Percentiles rank a stretch among this genome's conserved stretches.
These are phyloP conservation scores for Cremastinae sp. DNA, from an alignment of 2,888 invertebrate species.

Conservation along the genomic window DNA sequence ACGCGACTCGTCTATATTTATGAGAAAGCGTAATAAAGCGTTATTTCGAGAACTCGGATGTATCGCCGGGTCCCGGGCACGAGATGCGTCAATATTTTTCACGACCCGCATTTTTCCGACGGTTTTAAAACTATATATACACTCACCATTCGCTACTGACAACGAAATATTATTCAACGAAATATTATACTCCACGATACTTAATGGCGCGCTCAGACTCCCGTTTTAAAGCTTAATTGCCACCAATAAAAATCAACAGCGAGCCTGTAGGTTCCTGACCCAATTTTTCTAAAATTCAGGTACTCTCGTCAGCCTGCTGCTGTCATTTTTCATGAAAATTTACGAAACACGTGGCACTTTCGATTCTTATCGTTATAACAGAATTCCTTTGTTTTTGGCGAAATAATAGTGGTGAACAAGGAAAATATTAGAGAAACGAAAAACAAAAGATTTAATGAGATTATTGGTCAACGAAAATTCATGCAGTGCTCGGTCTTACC, in stretches of 20 bases:
- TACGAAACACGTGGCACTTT: constrained; percentile 57
- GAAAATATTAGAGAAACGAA: too few species aligned
- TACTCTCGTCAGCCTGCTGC: constrained; percentile 30
- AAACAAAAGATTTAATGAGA: too few species aligned
- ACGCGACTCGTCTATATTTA: constrained; percentile 7
- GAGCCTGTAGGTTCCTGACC: constrained; percentile 65
- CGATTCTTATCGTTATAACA: constrained; percentile 20
- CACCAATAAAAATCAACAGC: constrained; percentile 66
- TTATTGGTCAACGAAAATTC: too few species aligned
- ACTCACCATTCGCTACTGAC: constrained; percentile 39
- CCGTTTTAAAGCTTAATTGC: constrained; percentile 68
- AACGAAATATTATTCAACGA: constrained; percentile 42
- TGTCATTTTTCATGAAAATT: constrained; percentile 53
- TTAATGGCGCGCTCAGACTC: constrained; percentile 28
- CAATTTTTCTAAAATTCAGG: constrained; percentile 68
- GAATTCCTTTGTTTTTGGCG: constrained; percentile 10
- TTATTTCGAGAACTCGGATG: constrained; percentile 7
- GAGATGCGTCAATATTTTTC: too few species aligned
- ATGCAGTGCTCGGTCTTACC: too few species aligned
- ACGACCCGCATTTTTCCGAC: constrained; percentile 24
- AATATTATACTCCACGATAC: constrained; percentile 22
- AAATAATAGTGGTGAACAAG: too few species aligned
- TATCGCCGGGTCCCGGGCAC: not conserved
- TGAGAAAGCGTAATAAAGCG: constrained; percentile 52
- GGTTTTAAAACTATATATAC: constrained; percentile 7